Evolutionary conservation across 2,113 vertebrate species (phyloP), one percentile per base, ranked within the genome.

Genomic region (Xiphophorus couchianus): DNA sequence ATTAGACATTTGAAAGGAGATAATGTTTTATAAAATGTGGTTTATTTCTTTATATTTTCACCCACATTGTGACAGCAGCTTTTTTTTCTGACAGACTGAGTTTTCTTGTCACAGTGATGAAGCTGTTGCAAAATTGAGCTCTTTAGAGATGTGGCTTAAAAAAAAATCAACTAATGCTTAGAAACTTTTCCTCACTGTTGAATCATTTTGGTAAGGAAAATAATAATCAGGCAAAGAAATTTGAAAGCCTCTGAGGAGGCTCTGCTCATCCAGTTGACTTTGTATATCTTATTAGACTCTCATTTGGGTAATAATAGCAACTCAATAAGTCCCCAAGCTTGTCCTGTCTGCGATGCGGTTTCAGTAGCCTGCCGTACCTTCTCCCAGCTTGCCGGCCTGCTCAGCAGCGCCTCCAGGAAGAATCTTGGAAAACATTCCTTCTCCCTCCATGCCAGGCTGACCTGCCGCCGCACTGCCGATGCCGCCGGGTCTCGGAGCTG

Each of bases 351-450:
- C 29, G 6, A 10, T 39, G 63, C 29, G 39, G 11, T 69, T 33
- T 31, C 12, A 13, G n/a, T 12, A 5, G 22, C 19, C 62, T 37
- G 27, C 17, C 1, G 10, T 87, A 99, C 98, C 98, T 93, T 99
- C 98, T 71, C 97, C 97, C 78, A 99, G 94, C 94, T 99, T 99
- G 76, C 98, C 98, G 7, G 98, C 98, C 94, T 99, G 97, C 88
- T 99, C 98, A 0, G 97, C 97, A 9, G 97, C 97, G 13, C 93
- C 95, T 66, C 97, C 98, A 0, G 97, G 97, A 79, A 99, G 94
- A 84, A 99, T 98, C 93, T 99, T 99, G 84, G 97, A 97, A 74
- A 99, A 92, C 81, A 99, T 86, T 0, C 96, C 94, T 3, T 98
- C 97, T 84, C 96, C 97, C 19, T 98, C 97, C 1, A 91, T 91